Percentiles rank a stretch among this genome's conserved stretches.
Conservation (phyloP, 2,888 invertebrate genomes). For the Hylaea fasciaria region DNA sequence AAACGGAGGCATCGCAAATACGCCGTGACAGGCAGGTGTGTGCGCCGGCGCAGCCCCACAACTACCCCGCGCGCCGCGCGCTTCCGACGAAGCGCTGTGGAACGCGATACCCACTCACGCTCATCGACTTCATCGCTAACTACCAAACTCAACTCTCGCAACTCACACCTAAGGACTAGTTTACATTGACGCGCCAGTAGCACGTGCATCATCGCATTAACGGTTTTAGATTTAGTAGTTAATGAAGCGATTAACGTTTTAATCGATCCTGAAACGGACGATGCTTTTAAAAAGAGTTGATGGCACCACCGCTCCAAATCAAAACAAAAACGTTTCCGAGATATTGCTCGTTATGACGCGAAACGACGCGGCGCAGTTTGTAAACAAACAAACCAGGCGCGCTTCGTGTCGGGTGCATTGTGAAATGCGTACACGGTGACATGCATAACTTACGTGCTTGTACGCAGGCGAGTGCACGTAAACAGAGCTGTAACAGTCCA, state of each 20-base stretch:
- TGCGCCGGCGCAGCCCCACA: constrained; percentile 58
- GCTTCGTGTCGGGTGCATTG: constrained; percentile 65
- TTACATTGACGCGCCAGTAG: constrained; percentile 33
- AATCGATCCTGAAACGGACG: constrained; percentile 45
- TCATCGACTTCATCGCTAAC: constrained; percentile 27
- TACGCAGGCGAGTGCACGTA: constrained; percentile 60
- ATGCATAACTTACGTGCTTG: constrained; percentile 79
- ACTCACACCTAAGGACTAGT: constrained; percentile 45
- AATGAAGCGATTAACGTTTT: constrained; percentile 56
- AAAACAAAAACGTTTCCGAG: constrained; percentile 34
- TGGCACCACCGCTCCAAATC: constrained; percentile 27
- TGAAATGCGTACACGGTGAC: constrained; percentile 68
- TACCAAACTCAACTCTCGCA: constrained; percentile 38
- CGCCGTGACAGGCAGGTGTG: constrained; percentile 74
- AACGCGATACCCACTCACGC: constrained; percentile 54
- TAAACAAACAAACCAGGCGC: constrained; percentile 70
- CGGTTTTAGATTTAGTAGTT: constrained; percentile 62
- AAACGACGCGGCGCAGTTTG: constrained; percentile 51
- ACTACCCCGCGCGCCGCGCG: constrained; percentile 48
- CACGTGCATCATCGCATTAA: constrained; percentile 63
- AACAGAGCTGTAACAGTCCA: constrained; percentile 65
- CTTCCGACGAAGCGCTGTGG: constrained; percentile 61
- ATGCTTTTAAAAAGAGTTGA: constrained; percentile 30
- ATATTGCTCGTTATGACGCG: constrained; percentile 36
- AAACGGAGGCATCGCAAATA: constrained; percentile 50